Percentiles rank a stretch among this genome's conserved stretches.
Conservation (phyloP, 2,888 invertebrate genomes). For the Apocheima hispidaria region DNA sequence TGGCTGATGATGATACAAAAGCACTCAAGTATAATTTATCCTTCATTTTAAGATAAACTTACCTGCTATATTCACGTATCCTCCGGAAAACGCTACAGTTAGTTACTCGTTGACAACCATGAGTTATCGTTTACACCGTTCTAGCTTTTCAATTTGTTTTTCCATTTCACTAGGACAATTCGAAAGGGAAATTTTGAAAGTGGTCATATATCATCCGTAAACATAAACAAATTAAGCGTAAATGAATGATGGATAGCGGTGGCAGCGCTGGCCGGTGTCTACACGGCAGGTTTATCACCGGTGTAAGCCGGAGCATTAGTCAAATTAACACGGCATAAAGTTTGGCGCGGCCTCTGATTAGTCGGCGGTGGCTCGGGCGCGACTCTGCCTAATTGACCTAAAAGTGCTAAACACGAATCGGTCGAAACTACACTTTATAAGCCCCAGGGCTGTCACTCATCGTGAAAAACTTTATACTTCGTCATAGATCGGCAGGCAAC, state of each 20-base stretch:
- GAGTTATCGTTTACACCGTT: constrained; percentile 29
- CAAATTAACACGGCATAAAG: constrained; percentile 86
- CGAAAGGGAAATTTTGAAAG: constrained; percentile 45
- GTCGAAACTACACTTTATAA: constrained; percentile 76
- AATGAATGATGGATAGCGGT: constrained; percentile 64
- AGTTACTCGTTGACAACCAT: constrained; percentile 7
- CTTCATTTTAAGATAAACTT: neutral
- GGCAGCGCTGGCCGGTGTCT: constrained; percentile 57
- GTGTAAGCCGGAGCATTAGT: constrained; percentile 81
- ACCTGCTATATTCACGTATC: neutral
- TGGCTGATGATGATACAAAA: too few relatives aligned
- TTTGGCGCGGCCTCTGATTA: constrained; percentile 82
- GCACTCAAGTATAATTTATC: too few relatives aligned
- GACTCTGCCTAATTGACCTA: constrained; percentile 86
- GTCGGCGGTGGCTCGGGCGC: constrained; percentile 71
- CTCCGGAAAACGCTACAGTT: neutral
- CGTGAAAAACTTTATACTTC: neutral
- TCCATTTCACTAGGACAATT: constrained; percentile 43
- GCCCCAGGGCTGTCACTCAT: constrained; percentile 67
- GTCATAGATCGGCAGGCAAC: neutral
- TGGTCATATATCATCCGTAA: constrained; percentile 53
- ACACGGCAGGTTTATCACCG: constrained; percentile 71
- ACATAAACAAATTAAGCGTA: constrained; percentile 63
- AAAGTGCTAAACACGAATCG: constrained; percentile 85
- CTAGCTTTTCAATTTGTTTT: constrained; percentile 45